Conservation (phyloP, 2,113 vertebrate genomes). For the Lycocorax pyrrhopterus region DNA sequence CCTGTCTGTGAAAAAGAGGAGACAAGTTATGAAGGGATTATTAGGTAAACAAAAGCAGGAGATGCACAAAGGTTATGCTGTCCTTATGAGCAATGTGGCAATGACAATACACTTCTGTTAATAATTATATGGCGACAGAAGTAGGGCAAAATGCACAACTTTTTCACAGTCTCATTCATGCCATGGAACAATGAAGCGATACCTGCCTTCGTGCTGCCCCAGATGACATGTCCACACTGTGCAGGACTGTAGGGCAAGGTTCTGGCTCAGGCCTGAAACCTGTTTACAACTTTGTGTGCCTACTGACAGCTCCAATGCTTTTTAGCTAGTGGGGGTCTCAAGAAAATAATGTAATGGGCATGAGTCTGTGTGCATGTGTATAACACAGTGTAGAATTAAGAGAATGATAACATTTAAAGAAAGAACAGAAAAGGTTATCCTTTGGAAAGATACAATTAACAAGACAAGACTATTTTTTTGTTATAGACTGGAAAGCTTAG, state of each 20-base stretch:
- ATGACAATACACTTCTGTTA: not conserved
- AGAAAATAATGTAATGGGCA: not conserved
- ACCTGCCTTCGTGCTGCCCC: not conserved
- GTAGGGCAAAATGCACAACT: not conserved
- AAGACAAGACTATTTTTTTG: not conserved
- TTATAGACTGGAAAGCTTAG: not conserved
- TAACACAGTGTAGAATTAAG: not conserved
- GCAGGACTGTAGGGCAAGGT: rapidly evolving
- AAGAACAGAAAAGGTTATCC: not conserved
- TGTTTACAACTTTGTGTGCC: not conserved
- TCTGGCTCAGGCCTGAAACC: not conserved
- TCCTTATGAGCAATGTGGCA: not conserved
- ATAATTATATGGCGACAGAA: not conserved
- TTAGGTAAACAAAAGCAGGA: not conserved
- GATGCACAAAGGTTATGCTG: not conserved
- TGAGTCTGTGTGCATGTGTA: not conserved
- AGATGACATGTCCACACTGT: not conserved
- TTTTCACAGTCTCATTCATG: not conserved
- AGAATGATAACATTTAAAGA: not conserved
- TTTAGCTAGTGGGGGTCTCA: not conserved
- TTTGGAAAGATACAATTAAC: not conserved
- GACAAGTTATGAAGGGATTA: not conserved
- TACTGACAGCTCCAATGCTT: not conserved
- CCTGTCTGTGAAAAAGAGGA: not conserved
- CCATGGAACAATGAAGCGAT: not conserved